Evolutionary conservation across 1,140 invertebrate genomes (phyloP).

Genomic region (Ostrea edulis): DNA sequence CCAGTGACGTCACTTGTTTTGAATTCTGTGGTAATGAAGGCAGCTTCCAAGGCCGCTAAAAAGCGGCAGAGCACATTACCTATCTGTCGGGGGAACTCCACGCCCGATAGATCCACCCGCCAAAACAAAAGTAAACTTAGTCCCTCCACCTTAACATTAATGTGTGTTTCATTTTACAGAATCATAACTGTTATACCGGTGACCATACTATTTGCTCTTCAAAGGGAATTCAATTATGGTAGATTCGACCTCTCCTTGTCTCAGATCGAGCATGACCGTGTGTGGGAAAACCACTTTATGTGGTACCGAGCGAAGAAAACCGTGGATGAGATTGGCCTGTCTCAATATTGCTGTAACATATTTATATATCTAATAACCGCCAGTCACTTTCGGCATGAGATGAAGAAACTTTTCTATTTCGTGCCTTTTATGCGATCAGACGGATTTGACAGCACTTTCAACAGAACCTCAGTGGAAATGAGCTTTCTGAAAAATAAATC

Average conservation of each 20-base stretch:
- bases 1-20: constrained; percentile 64
- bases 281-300: constrained; percentile 47
- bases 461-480: neutral
- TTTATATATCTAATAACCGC: constrained; percentile 56
- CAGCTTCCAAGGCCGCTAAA: constrained; percentile 39
- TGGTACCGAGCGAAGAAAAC: constrained; percentile 51
- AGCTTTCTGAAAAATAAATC: constrained; percentile 11
- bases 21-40: constrained; percentile 64
- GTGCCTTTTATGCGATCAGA: constrained; percentile 8
- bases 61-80: constrained; percentile 36
- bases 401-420: constrained; percentile 39
- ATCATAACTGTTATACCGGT: constrained; percentile 54
- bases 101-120: neutral
- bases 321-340: constrained; percentile 52
- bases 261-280: constrained; percentile 38
- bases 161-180: constrained; percentile 56
- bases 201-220: constrained; percentile 49
- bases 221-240: constrained; percentile 36
- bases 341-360: constrained; percentile 58
- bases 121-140: constrained; percentile 5
- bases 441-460: neutral
- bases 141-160: constrained; percentile 50
- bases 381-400: constrained; percentile 47
- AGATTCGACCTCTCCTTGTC: neutral
- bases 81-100: neutral